A percentile compares a stretch with the other conserved stretches of the same genome.
phyloP scores from a whole-genome alignment of 1,140 invertebrate genomes.

The Drosophila teissieri region DNA sequence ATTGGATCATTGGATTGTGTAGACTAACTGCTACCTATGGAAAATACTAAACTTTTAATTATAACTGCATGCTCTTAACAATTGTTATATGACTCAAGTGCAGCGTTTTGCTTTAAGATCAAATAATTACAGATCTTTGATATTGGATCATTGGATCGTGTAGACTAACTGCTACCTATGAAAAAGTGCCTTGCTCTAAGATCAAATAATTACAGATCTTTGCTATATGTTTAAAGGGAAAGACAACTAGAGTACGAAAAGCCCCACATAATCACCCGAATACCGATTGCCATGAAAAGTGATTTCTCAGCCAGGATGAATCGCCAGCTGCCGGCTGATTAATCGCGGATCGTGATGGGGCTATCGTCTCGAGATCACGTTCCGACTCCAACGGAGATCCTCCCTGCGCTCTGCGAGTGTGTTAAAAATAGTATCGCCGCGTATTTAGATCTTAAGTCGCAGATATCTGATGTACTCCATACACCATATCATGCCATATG shows the following conservation, averaged over 20 bases:
- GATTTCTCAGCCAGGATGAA: slow-evolving; percentile 72
- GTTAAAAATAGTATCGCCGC: slow-evolving; percentile 64
- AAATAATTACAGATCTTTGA: too few relatives aligned
- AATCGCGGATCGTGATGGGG: slow-evolving; percentile 78
- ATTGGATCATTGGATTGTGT: too few relatives aligned
- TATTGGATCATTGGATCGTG: too few relatives aligned
- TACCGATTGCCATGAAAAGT: slow-evolving; percentile 62
- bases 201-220: too few relatives aligned
- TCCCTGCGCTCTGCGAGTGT: slow-evolving; percentile 17
- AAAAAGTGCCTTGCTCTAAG: too few relatives aligned
- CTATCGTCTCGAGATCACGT: slow-evolving; percentile 74
- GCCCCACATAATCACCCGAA: background rate
- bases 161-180: too few relatives aligned
- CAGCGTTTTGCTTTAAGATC: too few relatives aligned
- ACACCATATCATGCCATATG: background rate
- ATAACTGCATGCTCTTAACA: background rate
- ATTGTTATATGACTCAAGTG: too few relatives aligned
- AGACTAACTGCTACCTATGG: slow-evolving; percentile 5
- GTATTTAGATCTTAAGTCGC: slow-evolving; percentile 35
- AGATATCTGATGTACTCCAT: slow-evolving; percentile 23
- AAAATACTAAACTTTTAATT: background rate
- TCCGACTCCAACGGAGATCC: slow-evolving; percentile 44
- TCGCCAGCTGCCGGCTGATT: slow-evolving; percentile 62
- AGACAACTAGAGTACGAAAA: background rate
- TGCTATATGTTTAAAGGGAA: background rate